Percentiles rank a stretch among this genome's conserved stretches.
phyloP scores from a whole-genome alignment of 2,113 vertebrate genomes.

The Hippocampus mohnikei region DNA sequence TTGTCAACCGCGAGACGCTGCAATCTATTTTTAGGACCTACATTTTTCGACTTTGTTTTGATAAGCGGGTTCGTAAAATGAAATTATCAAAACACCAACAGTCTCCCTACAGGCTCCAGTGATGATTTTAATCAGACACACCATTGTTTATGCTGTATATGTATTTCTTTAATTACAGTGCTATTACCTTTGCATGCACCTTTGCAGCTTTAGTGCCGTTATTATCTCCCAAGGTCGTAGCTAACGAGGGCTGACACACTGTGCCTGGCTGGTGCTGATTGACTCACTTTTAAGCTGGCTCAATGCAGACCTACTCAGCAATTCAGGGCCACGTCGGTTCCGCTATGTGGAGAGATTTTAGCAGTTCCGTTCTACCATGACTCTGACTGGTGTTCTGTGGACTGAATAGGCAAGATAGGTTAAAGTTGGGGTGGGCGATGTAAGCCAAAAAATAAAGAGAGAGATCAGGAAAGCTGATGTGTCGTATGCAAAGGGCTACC shows the following conservation, averaged over 20 bases:
- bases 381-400: conserved; percentile 14
- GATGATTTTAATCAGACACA: conserved; percentile 36
- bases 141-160: conserved; percentile 58
- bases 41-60: not conserved
- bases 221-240: conserved; percentile 75
- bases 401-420: conserved; percentile 12
- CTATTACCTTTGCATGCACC: conserved; percentile 60
- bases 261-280: conserved; percentile 63
- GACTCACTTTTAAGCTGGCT: conserved; percentile 63
- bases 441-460: no score
- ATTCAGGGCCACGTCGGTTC: conserved; percentile 50
- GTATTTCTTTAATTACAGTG: conserved; percentile 72
- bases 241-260: conserved; percentile 65
- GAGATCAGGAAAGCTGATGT: no score
- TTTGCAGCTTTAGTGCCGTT: conserved; percentile 60
- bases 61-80: not conserved
- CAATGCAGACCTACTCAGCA: conserved; percentile 59
- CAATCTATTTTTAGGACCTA: not conserved
- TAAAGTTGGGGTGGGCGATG: not conserved
- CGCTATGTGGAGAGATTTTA: conserved; percentile 50
- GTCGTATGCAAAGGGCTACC: no score
- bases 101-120: conserved; percentile 25
- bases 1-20: not conserved
- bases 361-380: conserved; percentile 30
- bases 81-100: conserved; percentile 25